Conservation (phyloP, 2,113 vertebrate genomes). For the Nothobranchius furzeri region DNA sequence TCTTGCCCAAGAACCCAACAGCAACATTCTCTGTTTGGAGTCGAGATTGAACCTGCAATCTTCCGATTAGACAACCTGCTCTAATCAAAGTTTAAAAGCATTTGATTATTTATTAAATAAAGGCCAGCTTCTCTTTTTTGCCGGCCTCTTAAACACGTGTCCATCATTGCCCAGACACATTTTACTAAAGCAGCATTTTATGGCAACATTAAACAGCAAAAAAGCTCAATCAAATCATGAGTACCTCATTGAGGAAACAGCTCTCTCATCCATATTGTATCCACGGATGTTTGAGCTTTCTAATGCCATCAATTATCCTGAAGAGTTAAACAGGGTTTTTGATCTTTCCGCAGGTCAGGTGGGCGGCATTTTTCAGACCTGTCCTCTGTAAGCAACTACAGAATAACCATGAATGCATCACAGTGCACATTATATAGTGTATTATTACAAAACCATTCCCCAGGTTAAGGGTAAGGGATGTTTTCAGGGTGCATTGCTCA, state of each 20-base stretch:
- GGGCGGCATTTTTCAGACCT: constrained; percentile 2
- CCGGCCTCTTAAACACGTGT: too few relatives aligned
- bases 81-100: too few relatives aligned
- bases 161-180: too few relatives aligned
- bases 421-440: constrained; percentile 10
- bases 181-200: too few relatives aligned
- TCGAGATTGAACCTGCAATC: too few relatives aligned
- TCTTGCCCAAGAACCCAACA: too few relatives aligned
- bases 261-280: background rate
- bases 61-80: too few relatives aligned
- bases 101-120: too few relatives aligned
- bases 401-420: constrained; percentile 19
- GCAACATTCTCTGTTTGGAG: too few relatives aligned
- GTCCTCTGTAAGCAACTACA: constrained; percentile 2
- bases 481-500: constrained; percentile 8
- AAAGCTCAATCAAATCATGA: background rate
- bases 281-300: background rate
- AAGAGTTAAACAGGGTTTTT: background rate
- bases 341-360: background rate
- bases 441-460: constrained; percentile 10
- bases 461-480: constrained; percentile 23
- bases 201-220: background rate
- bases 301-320: constrained; percentile 4
- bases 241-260: background rate
- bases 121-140: too few relatives aligned